phyloP scores from a whole-genome alignment of 2,888 invertebrate genomes.

The Odontocerum albicorne region DNA sequence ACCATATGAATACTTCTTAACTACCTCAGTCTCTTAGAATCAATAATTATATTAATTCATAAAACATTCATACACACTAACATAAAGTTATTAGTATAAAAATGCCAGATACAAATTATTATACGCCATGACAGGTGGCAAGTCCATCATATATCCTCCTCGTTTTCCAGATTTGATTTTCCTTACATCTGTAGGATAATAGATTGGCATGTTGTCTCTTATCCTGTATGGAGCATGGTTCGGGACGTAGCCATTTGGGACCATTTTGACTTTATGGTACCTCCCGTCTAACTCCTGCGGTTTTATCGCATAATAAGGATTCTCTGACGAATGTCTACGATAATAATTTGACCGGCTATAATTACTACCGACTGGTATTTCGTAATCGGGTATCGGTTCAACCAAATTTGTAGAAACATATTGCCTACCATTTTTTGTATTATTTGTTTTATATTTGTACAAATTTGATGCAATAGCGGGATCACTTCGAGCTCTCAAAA shows the following conservation, averaged over 20 bases:
- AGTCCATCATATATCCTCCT: constrained; percentile 25
- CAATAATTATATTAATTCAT: too few relatives aligned
- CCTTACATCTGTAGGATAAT: not conserved
- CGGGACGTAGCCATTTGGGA: not conserved
- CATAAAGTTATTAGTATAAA: constrained; percentile 49
- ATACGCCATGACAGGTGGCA: constrained; percentile 37
- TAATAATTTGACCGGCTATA: constrained; percentile 19
- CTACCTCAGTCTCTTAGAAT: too few relatives aligned
- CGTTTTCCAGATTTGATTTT: not conserved
- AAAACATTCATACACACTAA: constrained; percentile 9
- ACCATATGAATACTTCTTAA: too few relatives aligned
- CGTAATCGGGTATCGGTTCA: constrained; percentile 21
- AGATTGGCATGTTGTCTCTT: not conserved
- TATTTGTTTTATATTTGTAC: constrained; percentile 2
- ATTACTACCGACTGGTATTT: constrained; percentile 22
- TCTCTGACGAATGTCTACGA: constrained; percentile 27
- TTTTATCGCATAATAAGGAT: constrained; percentile 22
- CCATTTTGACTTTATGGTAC: not conserved
- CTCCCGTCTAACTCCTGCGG: constrained; percentile 17
- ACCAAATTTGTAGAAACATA: constrained; percentile 2
- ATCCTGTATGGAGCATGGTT: not conserved
- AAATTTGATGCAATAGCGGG: constrained; percentile 22
- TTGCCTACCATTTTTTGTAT: not conserved
- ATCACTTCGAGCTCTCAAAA: constrained; percentile 28
- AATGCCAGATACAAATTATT: constrained; percentile 57